Evolutionary conservation across 1,140 invertebrate species (phyloP).

Genomic region (Idris sp.): DNA sequence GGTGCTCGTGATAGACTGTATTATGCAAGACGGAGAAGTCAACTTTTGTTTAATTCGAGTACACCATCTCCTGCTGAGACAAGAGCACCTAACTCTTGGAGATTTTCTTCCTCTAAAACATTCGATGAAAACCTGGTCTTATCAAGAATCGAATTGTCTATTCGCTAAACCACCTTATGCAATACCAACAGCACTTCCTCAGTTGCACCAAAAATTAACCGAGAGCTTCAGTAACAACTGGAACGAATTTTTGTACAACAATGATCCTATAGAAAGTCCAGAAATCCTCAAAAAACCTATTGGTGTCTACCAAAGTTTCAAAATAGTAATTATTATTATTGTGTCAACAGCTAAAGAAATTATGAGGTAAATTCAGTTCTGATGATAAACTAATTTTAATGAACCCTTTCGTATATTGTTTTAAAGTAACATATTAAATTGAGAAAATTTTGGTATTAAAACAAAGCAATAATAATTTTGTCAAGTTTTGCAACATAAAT

Average conservation of each 20-base stretch:
- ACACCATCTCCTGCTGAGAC: constrained; percentile 86
- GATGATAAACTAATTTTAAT: no score
- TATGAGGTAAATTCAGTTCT: constrained; percentile 65
- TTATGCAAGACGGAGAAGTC: constrained; percentile 78
- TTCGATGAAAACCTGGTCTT: constrained; percentile 75
- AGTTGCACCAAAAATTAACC: constrained; percentile 82
- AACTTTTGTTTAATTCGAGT: constrained; percentile 86
- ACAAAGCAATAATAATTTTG: no score
- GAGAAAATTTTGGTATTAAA: no score
- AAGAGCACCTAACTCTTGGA: constrained; percentile 84
- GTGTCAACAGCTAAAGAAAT: constrained; percentile 81
- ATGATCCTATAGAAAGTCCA: constrained; percentile 86
- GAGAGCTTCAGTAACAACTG: constrained; percentile 85
- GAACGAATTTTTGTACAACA: constrained; percentile 88
- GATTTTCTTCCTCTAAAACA: constrained; percentile 84
- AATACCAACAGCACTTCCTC: constrained; percentile 82
- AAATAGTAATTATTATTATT: constrained; percentile 80
- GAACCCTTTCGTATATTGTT: no score
- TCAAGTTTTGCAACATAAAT: no score
- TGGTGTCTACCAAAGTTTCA: constrained; percentile 80
- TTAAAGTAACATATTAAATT: no score
- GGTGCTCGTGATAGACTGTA: constrained; percentile 85
- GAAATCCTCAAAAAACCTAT: constrained; percentile 81
- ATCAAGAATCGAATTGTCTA: constrained; percentile 72
- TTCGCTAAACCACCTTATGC: constrained; percentile 81